Evolutionary conservation across 2,888 invertebrate genomes (phyloP), one percentile per base, ranked within the genome.

Genomic region (Sphinx pinastri): DNA sequence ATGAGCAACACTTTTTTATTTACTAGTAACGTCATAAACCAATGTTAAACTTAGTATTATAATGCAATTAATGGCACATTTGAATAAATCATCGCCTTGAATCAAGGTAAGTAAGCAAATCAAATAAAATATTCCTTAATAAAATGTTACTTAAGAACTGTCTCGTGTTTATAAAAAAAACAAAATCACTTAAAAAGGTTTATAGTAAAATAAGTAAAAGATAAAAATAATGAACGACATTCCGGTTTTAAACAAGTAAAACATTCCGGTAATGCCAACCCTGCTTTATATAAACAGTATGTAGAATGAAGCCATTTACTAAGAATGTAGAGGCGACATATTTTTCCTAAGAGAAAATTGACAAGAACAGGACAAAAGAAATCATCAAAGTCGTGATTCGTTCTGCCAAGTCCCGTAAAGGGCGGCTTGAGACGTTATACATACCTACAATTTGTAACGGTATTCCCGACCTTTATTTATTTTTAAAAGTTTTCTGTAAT

Each of bases 331-430:
- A 54, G 25, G 47, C 59, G 68, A 72, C 68, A 74, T 72, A 74
- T 75, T 77, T 72, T 73, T 77, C 72, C 73, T 72, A 49, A 68
- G 51, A 71, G 72, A 81, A 79, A 78, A 80, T 81, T 78, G 78
- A 75, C 75, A 72, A 67, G 72, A 68, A 73, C 74, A 55, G 12
- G 19, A 19, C 69, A 70, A 59, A 69, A 68, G 77, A 86, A 84
- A 82, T 87, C 84, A 83, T 85, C 84, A 81, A 87, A 86, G 72
- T 88, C 86, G 78, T 80, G 84, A 85, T 85, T 86, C 83, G 81
- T 87, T 87, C 79, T 77, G 47, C 63, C 10, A 75, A 76, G 73
- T 68, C 70, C 70, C 68, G 68, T 59, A 69, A 51, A 71, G 59
- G 69, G 45, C 45, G 71, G n/a, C 72, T 45, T 73, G 57, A 59